Percentiles rank a stretch among this genome's conserved stretches.
These are phyloP conservation scores for Lutjanus campechanus DNA, from an alignment of 2,797 vertebrate species.

Conservation along the genomic window DNA sequence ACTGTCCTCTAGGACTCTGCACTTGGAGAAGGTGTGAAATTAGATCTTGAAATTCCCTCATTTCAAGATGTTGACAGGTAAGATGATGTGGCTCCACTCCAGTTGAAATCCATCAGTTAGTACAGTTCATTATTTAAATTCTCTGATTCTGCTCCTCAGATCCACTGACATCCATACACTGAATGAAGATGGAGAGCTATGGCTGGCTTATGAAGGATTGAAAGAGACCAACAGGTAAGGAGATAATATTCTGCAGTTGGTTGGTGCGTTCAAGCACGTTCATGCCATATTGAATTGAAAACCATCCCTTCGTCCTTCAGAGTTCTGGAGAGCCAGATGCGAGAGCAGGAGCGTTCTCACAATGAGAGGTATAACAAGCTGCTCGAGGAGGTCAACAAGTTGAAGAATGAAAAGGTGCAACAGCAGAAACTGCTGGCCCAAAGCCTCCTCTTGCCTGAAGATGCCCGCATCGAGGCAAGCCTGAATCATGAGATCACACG, in stretches of 20 bases:
- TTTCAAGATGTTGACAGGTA: constrained; percentile 73
- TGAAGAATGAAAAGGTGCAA: constrained; percentile 91
- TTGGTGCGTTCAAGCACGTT: background rate
- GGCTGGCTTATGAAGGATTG: constrained; percentile 94
- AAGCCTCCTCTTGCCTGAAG: constrained; percentile 91
- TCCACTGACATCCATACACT: constrained; percentile 90
- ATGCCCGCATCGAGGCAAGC: constrained; percentile 91
- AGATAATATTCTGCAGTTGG: background rate
- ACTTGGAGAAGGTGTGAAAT: constrained; percentile 72
- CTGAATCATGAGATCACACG: constrained; percentile 95
- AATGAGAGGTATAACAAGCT: constrained; percentile 86
- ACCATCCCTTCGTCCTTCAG: constrained; percentile 69
- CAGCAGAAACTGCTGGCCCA: constrained; percentile 92
- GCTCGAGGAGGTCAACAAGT: constrained; percentile 88
- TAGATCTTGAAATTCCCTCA: constrained; percentile 72
- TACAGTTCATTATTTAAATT: background rate
- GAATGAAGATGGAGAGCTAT: constrained; percentile 97
- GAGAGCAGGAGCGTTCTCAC: constrained; percentile 88
- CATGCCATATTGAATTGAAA: background rate
- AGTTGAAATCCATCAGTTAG: background rate
- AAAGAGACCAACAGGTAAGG: constrained; percentile 96
- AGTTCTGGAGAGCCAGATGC: constrained; percentile 92
- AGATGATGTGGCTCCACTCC: background rate
- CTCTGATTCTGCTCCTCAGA: constrained; percentile 57
- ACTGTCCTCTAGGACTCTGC: constrained; percentile 66